phyloP scores from a whole-genome alignment of 2,797 vertebrate species.

The Myotis findleyi region DNA sequence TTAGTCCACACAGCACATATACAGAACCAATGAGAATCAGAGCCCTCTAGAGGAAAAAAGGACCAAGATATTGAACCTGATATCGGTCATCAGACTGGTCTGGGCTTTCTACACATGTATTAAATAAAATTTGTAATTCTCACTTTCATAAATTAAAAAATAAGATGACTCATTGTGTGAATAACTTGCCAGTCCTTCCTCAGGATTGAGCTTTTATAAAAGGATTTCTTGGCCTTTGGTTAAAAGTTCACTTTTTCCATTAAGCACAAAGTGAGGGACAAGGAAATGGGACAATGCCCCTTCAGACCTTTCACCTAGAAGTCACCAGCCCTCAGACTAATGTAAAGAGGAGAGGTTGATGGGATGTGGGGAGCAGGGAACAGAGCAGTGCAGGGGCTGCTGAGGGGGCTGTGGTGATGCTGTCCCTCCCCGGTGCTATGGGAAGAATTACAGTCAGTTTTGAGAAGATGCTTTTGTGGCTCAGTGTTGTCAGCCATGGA shows the following conservation, averaged over 20 bases:
- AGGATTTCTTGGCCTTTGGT: slow-evolving; percentile 49
- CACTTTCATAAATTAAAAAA: slow-evolving; percentile 60
- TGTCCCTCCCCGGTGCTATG: neutral
- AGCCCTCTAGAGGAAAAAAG: neutral
- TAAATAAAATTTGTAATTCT: slow-evolving; percentile 61
- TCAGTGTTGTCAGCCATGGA: neutral
- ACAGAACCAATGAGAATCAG: slow-evolving; percentile 30
- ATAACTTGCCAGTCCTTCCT: slow-evolving; percentile 65
- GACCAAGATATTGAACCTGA: slow-evolving; percentile 4
- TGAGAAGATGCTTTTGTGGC: neutral
- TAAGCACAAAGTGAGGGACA: slow-evolving; percentile 69
- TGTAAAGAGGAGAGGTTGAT: neutral
- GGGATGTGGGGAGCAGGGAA: fast-evolving
- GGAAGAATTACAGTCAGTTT: neutral
- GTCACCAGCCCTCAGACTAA: slow-evolving; percentile 47
- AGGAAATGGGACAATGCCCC: slow-evolving; percentile 44
- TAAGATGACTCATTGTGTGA: slow-evolving; percentile 55
- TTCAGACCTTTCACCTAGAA: slow-evolving; percentile 57
- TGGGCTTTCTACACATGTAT: neutral
- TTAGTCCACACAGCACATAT: neutral
- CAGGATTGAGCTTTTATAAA: slow-evolving; percentile 55
- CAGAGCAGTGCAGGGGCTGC: fast-evolving
- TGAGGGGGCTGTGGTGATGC: neutral
- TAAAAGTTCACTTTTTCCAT: slow-evolving; percentile 76
- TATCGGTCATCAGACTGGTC: neutral